These are phyloP conservation scores for Brachionichthys hirsutus DNA, from an alignment of 2,113 vertebrate genomes.

Conservation along the genomic window DNA sequence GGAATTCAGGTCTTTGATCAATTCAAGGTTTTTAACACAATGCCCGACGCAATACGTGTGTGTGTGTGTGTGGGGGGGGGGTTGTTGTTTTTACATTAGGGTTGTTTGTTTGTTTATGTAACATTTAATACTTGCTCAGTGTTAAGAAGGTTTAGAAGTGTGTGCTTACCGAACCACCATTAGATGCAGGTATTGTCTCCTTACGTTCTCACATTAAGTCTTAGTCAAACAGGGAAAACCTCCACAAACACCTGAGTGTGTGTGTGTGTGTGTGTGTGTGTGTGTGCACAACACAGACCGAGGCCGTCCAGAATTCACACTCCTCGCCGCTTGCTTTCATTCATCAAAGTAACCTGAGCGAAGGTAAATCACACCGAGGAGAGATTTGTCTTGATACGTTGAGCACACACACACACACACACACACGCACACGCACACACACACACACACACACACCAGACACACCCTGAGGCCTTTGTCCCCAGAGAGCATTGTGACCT, in stretches of 20 bases:
- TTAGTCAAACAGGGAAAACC: slow-evolving; percentile 27
- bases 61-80: too few species aligned
- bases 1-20: too few species aligned
- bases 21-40: too few species aligned
- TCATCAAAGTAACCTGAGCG: slow-evolving; percentile 50
- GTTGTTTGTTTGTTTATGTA: too few species aligned
- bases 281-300: too few species aligned
- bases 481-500: slow-evolving; percentile 37
- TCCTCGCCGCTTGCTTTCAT: slow-evolving; percentile 57
- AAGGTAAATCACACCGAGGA: slow-evolving; percentile 57
- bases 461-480: slow-evolving; percentile 43
- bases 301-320: too few species aligned
- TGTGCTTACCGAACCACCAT: too few species aligned
- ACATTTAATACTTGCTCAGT: too few species aligned
- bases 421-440: background rate
- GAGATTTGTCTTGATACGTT: slow-evolving; percentile 47
- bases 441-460: slow-evolving; percentile 15
- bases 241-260: slow-evolving; percentile 4
- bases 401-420: slow-evolving; percentile 47
- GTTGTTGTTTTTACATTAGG: too few species aligned
- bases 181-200: background rate
- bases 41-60: too few species aligned
- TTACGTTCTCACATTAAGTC: too few species aligned
- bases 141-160: too few species aligned
- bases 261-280: slow-evolving; percentile 9